Evolutionary conservation across 2,113 vertebrate species (phyloP), one percentile per base, ranked within the genome.

Genomic region (Asarcornis scutulata): DNA sequence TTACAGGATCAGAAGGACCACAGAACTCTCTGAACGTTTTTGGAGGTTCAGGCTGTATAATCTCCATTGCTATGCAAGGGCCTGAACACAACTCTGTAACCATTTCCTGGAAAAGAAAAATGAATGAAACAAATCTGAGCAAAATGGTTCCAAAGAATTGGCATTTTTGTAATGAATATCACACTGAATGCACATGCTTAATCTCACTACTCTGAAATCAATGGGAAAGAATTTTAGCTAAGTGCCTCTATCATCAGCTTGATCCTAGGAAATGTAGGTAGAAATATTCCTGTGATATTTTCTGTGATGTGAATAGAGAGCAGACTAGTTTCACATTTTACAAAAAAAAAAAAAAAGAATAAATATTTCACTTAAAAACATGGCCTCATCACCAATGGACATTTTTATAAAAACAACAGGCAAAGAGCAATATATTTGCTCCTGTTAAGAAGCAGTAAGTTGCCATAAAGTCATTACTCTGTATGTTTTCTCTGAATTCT

Each of bases 1-100:
- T 99, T 98, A 99, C 99, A 73, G 99, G 99, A 94, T 99, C 99
- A 38, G 98, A 97, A 40, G 99, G 99, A 29, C 99, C 99, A 89
- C 99, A 99, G 96, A 99, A 98, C 52, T 99, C 98, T 95, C 99
- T 98, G 97, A 99, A 99, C 32, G 97, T 94, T 97, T 98, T 98
- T 22, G 98, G 95, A 82, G 97, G 52, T 36, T 99, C 97, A 0
- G 93, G 85, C 12, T 98, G 98, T 23, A 97, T 98, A 95, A 99
- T 98, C 95, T 99, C 99, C 73, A 99, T 96, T 36, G 98, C 99
- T 96, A 99, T 98, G 64, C 99, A 99, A 84, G 99, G 98, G 69
- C 99, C 99, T 40, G 99, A 99, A 95, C 98, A 99, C 88, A 99
- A 97, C 97, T 99, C 99, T 23, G 98, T 98, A 96, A 99, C 98